These are phyloP conservation scores for Xerus inauris DNA, from an alignment of 2,113 vertebrate species.

Conservation along the genomic window DNA sequence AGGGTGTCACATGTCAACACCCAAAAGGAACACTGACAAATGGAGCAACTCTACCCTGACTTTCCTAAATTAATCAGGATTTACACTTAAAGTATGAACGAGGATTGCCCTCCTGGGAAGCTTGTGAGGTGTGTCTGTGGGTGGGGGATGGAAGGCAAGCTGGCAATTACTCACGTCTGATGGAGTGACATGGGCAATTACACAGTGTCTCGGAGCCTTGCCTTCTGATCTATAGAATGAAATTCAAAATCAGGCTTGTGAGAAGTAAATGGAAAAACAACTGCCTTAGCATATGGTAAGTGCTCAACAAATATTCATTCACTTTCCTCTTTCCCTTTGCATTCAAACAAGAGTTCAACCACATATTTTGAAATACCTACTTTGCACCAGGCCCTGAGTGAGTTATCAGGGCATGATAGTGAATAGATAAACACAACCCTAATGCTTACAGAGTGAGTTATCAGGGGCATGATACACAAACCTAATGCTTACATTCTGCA, in stretches of 20 bases:
- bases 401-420: background rate
- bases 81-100: background rate
- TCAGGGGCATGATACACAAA: background rate
- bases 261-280: background rate
- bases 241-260: background rate
- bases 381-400: background rate
- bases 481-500: background rate
- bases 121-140: too few species aligned
- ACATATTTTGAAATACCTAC: background rate
- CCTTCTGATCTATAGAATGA: background rate
- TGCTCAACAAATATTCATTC: background rate
- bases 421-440: background rate
- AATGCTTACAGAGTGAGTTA: too few species aligned
- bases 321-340: background rate
- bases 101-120: background rate
- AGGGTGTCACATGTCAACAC: background rate
- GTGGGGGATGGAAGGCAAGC: background rate
- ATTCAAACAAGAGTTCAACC: background rate
- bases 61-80: background rate
- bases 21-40: background rate
- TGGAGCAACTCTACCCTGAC: background rate
- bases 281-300: background rate
- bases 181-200: background rate
- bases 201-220: background rate
- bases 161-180: background rate